phyloP scores from a whole-genome alignment of 1,140 invertebrate species.

The Cepaea nemoralis region DNA sequence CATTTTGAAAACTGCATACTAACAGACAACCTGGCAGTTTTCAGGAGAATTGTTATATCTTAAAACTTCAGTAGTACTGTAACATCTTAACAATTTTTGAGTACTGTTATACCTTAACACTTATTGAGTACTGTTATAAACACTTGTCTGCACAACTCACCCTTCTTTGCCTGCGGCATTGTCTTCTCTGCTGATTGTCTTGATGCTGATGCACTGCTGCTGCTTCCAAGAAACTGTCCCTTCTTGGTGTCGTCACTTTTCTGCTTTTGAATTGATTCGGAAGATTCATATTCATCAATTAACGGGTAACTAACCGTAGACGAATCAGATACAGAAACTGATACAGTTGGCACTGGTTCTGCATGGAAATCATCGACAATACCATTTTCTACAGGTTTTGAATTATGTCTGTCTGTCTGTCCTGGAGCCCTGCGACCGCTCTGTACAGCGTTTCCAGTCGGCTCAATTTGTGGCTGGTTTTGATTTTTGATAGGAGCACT shows the following conservation, averaged over 20 bases:
- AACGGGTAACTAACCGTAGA: neutral
- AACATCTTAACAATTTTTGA: too few relatives aligned
- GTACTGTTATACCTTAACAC: too few relatives aligned
- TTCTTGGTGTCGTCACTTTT: neutral
- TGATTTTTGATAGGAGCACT: neutral
- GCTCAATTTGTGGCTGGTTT: neutral
- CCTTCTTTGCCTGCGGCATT: neutral
- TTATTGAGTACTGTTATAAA: too few relatives aligned
- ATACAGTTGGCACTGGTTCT: neutral
- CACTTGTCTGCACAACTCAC: neutral
- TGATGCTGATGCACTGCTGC: neutral
- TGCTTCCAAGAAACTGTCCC: neutral
- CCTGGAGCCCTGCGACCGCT: neutral
- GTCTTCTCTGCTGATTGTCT: neutral
- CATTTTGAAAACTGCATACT: too few relatives aligned
- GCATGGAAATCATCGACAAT: neutral
- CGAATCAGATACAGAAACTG: neutral
- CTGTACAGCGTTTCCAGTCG: neutral
- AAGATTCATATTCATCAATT: neutral
- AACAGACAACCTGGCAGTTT: too few relatives aligned
- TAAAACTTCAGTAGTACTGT: too few relatives aligned
- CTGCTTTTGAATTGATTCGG: neutral
- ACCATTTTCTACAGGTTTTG: slow-evolving; percentile 9
- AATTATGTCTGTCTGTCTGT: slow-evolving; percentile 7
- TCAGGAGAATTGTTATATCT: too few relatives aligned